These are phyloP conservation scores for Oenanthe melanoleuca DNA, from an alignment of 2,113 vertebrate species.

Conservation along the genomic window DNA sequence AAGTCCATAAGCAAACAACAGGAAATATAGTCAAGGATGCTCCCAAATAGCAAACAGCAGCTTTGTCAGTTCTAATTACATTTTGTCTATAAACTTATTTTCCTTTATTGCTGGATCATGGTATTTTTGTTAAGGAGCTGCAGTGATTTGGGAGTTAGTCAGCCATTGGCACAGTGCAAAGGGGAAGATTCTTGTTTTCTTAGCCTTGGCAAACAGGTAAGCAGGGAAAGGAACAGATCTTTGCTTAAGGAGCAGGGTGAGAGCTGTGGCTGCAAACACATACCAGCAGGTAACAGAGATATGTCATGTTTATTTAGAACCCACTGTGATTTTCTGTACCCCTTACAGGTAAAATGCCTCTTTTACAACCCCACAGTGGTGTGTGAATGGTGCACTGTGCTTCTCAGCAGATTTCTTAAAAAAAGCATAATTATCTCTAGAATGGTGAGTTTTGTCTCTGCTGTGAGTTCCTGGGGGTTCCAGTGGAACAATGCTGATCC, in stretches of 20 bases:
- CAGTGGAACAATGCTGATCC: neutral
- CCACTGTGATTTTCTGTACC: neutral
- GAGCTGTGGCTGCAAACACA: neutral
- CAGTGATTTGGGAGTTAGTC: neutral
- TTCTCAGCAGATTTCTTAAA: neutral
- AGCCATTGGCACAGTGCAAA: neutral
- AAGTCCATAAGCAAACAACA: neutral
- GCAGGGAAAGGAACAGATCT: neutral
- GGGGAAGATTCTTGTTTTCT: neutral
- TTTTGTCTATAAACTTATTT: neutral
- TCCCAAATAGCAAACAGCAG: neutral
- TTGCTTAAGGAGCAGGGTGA: neutral
- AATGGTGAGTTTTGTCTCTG: neutral
- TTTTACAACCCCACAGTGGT: neutral
- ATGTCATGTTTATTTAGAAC: neutral
- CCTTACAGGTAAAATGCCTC: neutral
- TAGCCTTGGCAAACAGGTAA: neutral
- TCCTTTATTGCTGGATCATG: neutral
- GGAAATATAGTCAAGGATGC: neutral
- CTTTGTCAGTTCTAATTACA: neutral
- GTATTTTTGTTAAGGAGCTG: neutral
- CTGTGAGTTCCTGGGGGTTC: neutral
- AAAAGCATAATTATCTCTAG: neutral
- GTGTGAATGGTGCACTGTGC: neutral
- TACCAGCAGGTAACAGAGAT: neutral